Percentiles rank a stretch among this genome's conserved stretches.
phyloP scores from a whole-genome alignment of 2,888 invertebrate species.

The Acronicta psi region DNA sequence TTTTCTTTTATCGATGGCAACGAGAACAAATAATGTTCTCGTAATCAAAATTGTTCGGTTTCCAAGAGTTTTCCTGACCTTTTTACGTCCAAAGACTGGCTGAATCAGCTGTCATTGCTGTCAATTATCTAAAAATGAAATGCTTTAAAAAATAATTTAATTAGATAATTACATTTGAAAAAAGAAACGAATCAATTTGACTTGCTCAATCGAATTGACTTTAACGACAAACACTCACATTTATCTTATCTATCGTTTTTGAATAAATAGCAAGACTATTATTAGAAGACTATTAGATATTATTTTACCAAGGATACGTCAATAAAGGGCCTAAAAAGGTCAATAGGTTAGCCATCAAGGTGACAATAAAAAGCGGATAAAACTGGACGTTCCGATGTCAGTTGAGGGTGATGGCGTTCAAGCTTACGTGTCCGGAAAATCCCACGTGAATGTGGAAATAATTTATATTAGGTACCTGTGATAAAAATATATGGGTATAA shows the following conservation, averaged over 20 bases:
- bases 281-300: too few relatives aligned
- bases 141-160: slow-evolving; percentile 15
- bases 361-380: slow-evolving; percentile 39
- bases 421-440: slow-evolving; percentile 34
- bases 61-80: slow-evolving; percentile 17
- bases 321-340: slow-evolving; percentile 36
- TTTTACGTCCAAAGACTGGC: slow-evolving; percentile 4
- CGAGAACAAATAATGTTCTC: slow-evolving; percentile 1
- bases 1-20: background rate
- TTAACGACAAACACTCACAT: too few relatives aligned
- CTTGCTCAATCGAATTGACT: background rate
- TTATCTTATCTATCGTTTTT: background rate
- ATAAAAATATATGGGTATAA: slow-evolving; percentile 27
- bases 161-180: slow-evolving; percentile 21
- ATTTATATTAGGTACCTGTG: slow-evolving; percentile 16
- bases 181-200: slow-evolving; percentile 18
- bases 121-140: slow-evolving; percentile 28
- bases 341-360: slow-evolving; percentile 38
- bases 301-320: slow-evolving; percentile 15
- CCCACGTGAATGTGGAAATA: slow-evolving; percentile 19
- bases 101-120: slow-evolving; percentile 32
- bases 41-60: slow-evolving; percentile 24
- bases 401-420: slow-evolving; percentile 19
- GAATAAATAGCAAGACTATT: slow-evolving; percentile 5
- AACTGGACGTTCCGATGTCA: slow-evolving; percentile 23